Evolutionary conservation across 1,140 invertebrate genomes (phyloP).

Genomic region (Sarcophaga peregrina): DNA sequence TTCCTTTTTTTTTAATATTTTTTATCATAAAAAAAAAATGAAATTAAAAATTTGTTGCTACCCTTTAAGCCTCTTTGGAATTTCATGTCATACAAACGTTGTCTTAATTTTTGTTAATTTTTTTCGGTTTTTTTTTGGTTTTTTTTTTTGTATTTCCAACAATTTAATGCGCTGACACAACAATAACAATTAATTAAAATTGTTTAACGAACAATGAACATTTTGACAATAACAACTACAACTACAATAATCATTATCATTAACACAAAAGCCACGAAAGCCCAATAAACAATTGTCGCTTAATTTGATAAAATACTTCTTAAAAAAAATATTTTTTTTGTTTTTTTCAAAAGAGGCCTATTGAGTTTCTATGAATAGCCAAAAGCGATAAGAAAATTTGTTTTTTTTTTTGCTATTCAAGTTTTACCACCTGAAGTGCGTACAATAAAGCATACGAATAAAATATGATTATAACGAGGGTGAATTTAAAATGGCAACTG

Average conservation of each 20-base stretch:
- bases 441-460: neutral
- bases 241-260: neutral
- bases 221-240: conserved; percentile 11
- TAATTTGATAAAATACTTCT: neutral
- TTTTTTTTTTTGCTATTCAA: neutral
- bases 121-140: neutral
- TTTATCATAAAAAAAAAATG: too few relatives aligned
- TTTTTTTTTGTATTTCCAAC: neutral
- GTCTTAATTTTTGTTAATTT: neutral
- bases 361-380: too few relatives aligned
- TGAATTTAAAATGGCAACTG: neutral
- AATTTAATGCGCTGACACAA: conserved; percentile 26
- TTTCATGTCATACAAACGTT: neutral
- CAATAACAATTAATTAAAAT: conserved; percentile 36
- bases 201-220: conserved; percentile 31
- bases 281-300: conserved; percentile 27
- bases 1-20: neutral
- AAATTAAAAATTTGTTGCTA: neutral
- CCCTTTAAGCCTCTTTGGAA: conserved; percentile 17
- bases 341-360: too few relatives aligned
- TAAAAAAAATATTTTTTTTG: too few relatives aligned
- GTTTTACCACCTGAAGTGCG: conserved; percentile 31
- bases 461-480: neutral
- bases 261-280: neutral
- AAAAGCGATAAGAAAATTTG: too few relatives aligned